phyloP scores from a whole-genome alignment of 2,888 invertebrate genomes.

The Labia minor region DNA sequence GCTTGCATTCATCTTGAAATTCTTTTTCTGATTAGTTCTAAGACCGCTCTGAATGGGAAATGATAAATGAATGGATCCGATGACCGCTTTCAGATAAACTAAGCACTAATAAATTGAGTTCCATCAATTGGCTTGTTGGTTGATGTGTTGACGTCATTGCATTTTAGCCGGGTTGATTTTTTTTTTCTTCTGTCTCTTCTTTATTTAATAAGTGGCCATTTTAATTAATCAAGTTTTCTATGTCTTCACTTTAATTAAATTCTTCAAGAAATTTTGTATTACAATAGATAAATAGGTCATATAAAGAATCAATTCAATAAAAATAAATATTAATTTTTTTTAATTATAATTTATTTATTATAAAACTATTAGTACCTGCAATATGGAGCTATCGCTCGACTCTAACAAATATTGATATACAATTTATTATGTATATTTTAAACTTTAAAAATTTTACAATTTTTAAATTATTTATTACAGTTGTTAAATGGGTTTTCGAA shows the following conservation, averaged over 20 bases:
- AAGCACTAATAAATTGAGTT: not conserved
- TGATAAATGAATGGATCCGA: not conserved
- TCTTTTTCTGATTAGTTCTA: too few relatives aligned
- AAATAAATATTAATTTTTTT: not conserved
- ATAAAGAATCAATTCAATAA: not conserved
- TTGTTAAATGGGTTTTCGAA: too few relatives aligned
- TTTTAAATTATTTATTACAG: too few relatives aligned
- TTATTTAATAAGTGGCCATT: not conserved
- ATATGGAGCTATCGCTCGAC: too few relatives aligned
- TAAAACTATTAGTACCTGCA: too few relatives aligned
- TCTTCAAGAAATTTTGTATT: not conserved
- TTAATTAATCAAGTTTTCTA: not conserved
- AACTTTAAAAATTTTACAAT: too few relatives aligned
- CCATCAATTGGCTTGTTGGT: not conserved
- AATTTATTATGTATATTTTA: too few relatives aligned
- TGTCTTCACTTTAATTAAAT: not conserved
- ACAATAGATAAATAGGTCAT: not conserved
- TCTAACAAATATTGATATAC: too few relatives aligned
- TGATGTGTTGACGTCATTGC: not conserved
- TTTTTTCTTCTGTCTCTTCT: too few relatives aligned
- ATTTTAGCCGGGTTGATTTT: not conserved
- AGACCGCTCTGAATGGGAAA: not conserved
- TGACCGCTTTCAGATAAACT: not conserved
- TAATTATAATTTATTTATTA: too few relatives aligned
- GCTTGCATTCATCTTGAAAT: too few relatives aligned